Conservation (phyloP, 1,140 invertebrate genomes). For the Campodea augens region DNA sequence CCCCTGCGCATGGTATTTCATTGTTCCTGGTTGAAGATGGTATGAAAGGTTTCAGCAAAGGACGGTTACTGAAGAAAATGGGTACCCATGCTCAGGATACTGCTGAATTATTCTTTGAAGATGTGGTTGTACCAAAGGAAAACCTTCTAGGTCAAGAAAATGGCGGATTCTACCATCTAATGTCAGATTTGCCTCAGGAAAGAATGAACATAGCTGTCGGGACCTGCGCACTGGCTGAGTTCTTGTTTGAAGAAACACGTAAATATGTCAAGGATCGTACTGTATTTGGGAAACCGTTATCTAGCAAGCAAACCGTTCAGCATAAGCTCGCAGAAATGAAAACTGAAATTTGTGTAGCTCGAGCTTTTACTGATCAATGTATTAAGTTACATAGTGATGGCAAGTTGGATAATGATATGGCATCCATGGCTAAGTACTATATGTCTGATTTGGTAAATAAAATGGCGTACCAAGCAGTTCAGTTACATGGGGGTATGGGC, state of each 20-base stretch:
- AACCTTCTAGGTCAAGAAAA: conserved; percentile 27
- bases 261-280: conserved; percentile 26
- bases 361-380: conserved; percentile 29
- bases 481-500: conserved; percentile 30
- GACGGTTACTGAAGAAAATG: conserved; percentile 27
- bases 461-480: conserved; percentile 25
- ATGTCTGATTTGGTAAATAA: conserved; percentile 26
- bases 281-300: conserved; percentile 28
- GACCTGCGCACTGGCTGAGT: conserved; percentile 23
- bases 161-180: conserved; percentile 30
- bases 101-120: conserved; percentile 31
- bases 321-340: conserved; percentile 31
- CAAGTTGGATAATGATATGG: conserved; percentile 23
- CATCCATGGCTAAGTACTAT: conserved; percentile 32
- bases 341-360: conserved; percentile 23
- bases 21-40: conserved; percentile 28
- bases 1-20: conserved; percentile 27
- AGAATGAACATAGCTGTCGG: conserved; percentile 25
- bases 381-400: conserved; percentile 22
- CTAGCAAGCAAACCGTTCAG: conserved; percentile 28
- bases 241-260: conserved; percentile 29
- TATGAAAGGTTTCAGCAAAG: conserved; percentile 29
- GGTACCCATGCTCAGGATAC: conserved; percentile 31
- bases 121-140: conserved; percentile 25
- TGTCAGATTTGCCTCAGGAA: conserved; percentile 31